Evolutionary conservation across 2,113 vertebrate genomes (phyloP).

Genomic region (Carassius carassius): DNA sequence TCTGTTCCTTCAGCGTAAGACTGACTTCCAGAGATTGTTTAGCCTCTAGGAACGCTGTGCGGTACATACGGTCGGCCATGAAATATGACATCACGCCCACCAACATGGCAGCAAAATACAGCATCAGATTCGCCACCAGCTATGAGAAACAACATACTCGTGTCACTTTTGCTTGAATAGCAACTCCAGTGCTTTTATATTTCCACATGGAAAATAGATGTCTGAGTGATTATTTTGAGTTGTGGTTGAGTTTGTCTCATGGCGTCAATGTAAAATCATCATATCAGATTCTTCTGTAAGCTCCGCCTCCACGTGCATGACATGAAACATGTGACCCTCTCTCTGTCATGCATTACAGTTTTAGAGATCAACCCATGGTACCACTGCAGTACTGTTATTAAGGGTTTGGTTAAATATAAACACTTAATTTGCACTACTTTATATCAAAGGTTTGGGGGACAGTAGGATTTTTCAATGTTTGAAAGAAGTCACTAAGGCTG

Average conservation of each 20-base stretch:
- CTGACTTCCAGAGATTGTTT: conserved; percentile 95
- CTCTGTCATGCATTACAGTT: not conserved
- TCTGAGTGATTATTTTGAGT: not conserved
- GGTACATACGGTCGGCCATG: conserved; percentile 94
- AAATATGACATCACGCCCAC: conserved; percentile 92
- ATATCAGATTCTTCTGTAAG: not conserved
- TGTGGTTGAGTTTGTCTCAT: not conserved
- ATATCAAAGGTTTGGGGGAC: no score
- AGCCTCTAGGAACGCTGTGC: conserved; percentile 93
- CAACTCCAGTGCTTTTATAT: not conserved
- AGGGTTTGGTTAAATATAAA: not conserved
- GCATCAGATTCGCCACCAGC: conserved; percentile 86
- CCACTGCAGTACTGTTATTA: not conserved
- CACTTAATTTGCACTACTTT: not conserved
- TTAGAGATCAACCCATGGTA: no score
- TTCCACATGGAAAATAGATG: not conserved
- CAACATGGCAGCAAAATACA: conserved; percentile 84
- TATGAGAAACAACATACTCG: conserved; percentile 54
- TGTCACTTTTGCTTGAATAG: not conserved
- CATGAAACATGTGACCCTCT: not conserved
- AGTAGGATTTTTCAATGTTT: no score
- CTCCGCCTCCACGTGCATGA: not conserved
- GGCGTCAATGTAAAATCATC: not conserved
- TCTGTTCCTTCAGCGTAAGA: conserved; percentile 93
- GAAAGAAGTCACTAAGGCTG: not conserved